Evolutionary conservation across 2,113 vertebrate species (phyloP).

Genomic region (Tupaia tana): DNA sequence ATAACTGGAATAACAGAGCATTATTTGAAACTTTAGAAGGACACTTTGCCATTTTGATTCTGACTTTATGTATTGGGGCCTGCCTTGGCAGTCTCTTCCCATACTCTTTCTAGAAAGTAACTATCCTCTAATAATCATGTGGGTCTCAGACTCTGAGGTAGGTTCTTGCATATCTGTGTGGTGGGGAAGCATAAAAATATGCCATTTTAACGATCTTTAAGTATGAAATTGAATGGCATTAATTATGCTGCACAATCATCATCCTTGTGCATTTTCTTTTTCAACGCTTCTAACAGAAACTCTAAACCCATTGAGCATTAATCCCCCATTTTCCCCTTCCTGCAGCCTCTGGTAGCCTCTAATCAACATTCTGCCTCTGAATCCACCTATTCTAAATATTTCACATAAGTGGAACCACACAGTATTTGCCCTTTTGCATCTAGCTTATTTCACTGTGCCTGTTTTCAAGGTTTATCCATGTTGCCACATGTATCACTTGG

Average conservation of each 20-base stretch:
- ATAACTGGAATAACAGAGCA: not conserved
- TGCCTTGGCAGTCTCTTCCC: not conserved
- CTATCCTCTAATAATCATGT: not conserved
- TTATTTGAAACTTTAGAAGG: slow-evolving; percentile 14
- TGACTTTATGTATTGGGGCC: not conserved
- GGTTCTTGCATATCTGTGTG: not conserved
- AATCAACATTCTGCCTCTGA: not conserved
- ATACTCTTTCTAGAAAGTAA: not conserved
- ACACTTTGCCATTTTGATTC: not conserved
- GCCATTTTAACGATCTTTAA: not conserved
- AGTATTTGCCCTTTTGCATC: not conserved
- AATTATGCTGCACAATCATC: not conserved
- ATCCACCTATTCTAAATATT: not conserved
- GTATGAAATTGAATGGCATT: slow-evolving; percentile 1
- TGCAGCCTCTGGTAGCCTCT: not conserved
- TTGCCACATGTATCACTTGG: not conserved
- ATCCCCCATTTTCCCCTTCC: not conserved
- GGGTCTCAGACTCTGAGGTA: not conserved
- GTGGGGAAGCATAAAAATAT: not conserved
- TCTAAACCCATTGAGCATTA: not conserved
- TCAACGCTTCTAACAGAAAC: not conserved
- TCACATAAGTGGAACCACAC: not conserved
- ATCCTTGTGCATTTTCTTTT: not conserved
- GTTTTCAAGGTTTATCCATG: not conserved
- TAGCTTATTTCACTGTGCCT: slow-evolving; percentile 2